Evolutionary conservation across 1,140 invertebrate genomes (phyloP), one percentile per base, ranked within the genome.

Genomic region (Pectinophora gossypiella): DNA sequence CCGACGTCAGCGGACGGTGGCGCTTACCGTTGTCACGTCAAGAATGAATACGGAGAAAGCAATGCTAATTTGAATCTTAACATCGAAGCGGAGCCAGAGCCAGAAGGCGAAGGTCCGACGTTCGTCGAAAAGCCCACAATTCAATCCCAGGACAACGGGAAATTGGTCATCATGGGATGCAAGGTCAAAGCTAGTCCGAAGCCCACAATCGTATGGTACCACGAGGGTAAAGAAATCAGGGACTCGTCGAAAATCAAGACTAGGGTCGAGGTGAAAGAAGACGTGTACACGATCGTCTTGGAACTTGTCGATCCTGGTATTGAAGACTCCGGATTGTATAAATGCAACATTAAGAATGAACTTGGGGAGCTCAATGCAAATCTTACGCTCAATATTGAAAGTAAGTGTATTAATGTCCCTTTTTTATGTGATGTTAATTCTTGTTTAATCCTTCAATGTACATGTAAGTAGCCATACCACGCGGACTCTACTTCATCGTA

Each of bases 21-120:
- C 38, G 96, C 96, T 50, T 99, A 99, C 89, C 94, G 97, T 76
- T 99, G 98, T 89, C 95, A 98, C 81, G 97, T 99, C 7, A 93
- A 96, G 84, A 99, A 99, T 84, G 96, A 98, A 83, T 95, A 94
- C 78, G 98, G 98, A 47, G 98, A 99, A 90, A 97, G 96, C 60
- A 99, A 99, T 85, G 98, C 98, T 35, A 99, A 99, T 88, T 90
- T 99, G 4, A 99, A 98, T 76, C 89, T 99, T 43, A 99, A 99
- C 85, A 99, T 99, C 79, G 97, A 98, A 89, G 96, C 95, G 9
- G 96, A 97, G 72, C 93, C 95, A 0, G 96, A 97, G 84, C 94
- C 93, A 0, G 95, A 97, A 85, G 97, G 97, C 12, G 95, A 97
- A 71, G 97, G 97, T 10, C 98, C 98, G 48, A 98, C 95, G n/a